Base-by-base conservation (phyloP, 2,797 vertebrate genomes). In the Artibeus jamaicensis region DNA sequence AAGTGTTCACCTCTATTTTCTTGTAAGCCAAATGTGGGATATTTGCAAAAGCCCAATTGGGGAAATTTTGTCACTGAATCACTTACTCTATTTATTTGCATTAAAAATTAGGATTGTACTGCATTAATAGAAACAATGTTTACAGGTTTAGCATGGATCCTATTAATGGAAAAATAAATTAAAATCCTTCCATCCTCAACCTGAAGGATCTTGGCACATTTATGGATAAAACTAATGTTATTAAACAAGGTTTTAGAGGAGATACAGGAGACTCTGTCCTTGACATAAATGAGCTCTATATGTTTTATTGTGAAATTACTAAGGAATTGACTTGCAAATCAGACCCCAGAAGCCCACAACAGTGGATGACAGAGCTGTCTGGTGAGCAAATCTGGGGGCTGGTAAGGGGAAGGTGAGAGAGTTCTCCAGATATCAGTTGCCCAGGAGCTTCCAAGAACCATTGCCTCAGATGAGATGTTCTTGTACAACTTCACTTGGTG, bases 141-240 rank as follows among this genome's bases (percentile, higher is more conserved):
- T 94, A 82, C 7, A 91, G 62, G 73, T 95, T 92, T 92, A 92
- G 32, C 94, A 90, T 62, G 73, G 65, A 62, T 93, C 70, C 73
- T 50, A 94, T 89, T 93, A 95, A 65, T 92, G 29, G 37, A 59
- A 95, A 96, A 94, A 88, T 59, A 93, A 96, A 96, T 92, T 88
- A 91, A 94, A 96, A 89, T 68, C 32, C 74, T 79, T 53, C 55
- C 14, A 65, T 81, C 68, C 55, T 93, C 68, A 95, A 34, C 73
- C 83, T 94, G 68, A 94, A 91, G 68, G 92, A 94, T 86, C 77
- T 93, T 83, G 83, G 67, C 78, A 70, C 39, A 42, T 32, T 83
- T 94, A 46, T 0, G 3, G 42, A 32, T 71, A 86, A 93, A 85
- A 95, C 70, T 71, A 46, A 37, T 88, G 39, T 48, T 88, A 79